A percentile compares a stretch with the other conserved stretches of the same genome.
Evolutionary conservation across 2,797 vertebrate species (phyloP).

Genomic region (Borostomias antarcticus): DNA sequence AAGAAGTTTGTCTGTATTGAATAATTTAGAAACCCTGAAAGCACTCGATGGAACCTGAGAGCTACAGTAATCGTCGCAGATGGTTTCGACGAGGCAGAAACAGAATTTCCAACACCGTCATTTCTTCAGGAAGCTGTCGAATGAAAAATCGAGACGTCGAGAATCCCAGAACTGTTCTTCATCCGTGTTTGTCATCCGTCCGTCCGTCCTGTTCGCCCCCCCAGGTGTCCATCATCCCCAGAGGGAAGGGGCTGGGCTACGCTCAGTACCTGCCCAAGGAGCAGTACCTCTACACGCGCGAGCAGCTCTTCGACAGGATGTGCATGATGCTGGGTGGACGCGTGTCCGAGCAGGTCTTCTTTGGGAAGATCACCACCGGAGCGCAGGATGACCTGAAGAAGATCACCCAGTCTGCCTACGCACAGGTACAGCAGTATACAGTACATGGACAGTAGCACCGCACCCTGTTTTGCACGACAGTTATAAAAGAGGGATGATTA

Average conservation of each 20-base stretch:
- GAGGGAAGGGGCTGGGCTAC: slow-evolving; percentile 76
- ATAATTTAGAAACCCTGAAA: no score
- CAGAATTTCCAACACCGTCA: no score
- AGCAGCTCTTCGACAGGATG: slow-evolving; percentile 82
- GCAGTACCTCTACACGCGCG: slow-evolving; percentile 77
- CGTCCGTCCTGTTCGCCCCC: background rate
- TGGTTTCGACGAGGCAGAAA: no score
- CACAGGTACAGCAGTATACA: slow-evolving; percentile 70
- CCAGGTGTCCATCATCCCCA: slow-evolving; percentile 82
- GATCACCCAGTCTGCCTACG: slow-evolving; percentile 79
- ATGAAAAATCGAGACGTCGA: no score
- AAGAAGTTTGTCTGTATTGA: no score
- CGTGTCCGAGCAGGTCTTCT: slow-evolving; percentile 80
- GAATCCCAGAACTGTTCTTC: no score
- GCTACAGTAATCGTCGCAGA: no score
- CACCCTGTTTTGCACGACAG: no score
- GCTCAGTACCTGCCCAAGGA: slow-evolving; percentile 83
- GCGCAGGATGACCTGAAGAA: slow-evolving; percentile 82
- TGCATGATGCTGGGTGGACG: slow-evolving; percentile 82
- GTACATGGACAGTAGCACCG: no score
- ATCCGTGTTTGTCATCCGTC: no score
- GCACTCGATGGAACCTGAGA: no score
- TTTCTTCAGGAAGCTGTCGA: no score
- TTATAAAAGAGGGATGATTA: background rate
- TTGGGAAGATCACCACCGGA: slow-evolving; percentile 73